Base-by-base conservation (phyloP, 2,797 vertebrate species). In the Eulemur albifrons region DNA sequence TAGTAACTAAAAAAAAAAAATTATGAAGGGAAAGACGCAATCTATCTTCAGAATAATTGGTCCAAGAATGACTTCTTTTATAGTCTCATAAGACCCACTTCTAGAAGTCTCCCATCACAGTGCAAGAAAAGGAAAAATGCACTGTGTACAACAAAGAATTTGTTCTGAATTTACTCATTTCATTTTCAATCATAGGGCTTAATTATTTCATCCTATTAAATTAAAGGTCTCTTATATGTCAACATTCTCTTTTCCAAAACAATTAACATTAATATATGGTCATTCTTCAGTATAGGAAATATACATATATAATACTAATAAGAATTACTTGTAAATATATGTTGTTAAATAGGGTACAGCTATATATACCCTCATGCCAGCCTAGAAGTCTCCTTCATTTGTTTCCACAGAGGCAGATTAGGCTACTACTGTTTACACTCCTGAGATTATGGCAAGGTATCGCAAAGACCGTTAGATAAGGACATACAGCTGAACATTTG, bases 21-120 rank as follows among this genome's bases (percentile, higher is more conserved):
- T 54, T 54, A 75, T 77, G 52, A 76, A 90, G 32, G 7, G 25
- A 85, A 67, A 94, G 20, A 94, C 63, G 10, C 40, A 93, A 27
- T 70, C 94, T 93, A 40, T 80, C 70, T 89, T 96, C 73, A 94
- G 73, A 94, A 81, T 92, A 97, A 90, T 88, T 93, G 50, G 40
- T 52, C 21, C 79, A 91, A 89, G 90, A 94, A 88, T 94, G 43
- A 65, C 48, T 96, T 94, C 77, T 86, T 92, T 45, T 40, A n/a
- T 92, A 69, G 38, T 86, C 54, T 95, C 21, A 27, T 79, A 92
- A 93, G 75, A 77, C 38, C 73, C 9, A 67, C 82, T 93, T 90
- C 72, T 65, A 35, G 40, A 63, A 87, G 7, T 65, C 38, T 93
- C 40, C 45, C 61, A 80, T 87, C 61, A 73, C 54, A 90, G 52